Evolutionary conservation across 2,888 invertebrate species (phyloP).

Genomic region (Limnephilus lunatus): DNA sequence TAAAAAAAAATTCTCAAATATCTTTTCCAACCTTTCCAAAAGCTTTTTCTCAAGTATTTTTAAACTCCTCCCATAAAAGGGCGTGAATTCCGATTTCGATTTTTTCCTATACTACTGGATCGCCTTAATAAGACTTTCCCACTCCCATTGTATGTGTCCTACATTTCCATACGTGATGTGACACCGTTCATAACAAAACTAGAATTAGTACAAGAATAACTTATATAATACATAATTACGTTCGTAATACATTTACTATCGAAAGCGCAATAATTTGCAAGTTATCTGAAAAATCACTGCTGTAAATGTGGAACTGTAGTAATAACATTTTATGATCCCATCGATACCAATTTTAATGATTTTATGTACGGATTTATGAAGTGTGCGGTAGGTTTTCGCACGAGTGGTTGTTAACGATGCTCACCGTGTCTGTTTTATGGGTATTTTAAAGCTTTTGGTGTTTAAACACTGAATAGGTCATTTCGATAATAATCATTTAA

Average conservation of each 20-base stretch:
- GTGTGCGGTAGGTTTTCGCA: constrained; percentile 9
- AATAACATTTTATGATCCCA: constrained; percentile 12
- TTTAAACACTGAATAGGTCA: background rate
- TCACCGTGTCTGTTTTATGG: constrained; percentile 41
- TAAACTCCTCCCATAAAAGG: no score
- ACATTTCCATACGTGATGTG: background rate
- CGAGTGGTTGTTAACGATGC: constrained; percentile 31
- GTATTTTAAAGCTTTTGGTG: constrained; percentile 35
- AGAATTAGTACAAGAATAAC: background rate
- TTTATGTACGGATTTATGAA: constrained; percentile 3
- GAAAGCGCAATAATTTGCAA: background rate
- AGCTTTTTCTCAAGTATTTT: no score
- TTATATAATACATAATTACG: background rate
- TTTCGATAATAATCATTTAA: background rate
- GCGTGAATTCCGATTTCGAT: no score
- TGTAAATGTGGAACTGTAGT: background rate
- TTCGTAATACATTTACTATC: background rate
- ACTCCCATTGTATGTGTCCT: background rate
- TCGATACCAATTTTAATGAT: constrained; percentile 41
- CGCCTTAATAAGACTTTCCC: background rate
- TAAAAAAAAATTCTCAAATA: no score
- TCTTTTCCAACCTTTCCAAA: no score
- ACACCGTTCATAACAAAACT: background rate
- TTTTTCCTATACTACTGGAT: no score
- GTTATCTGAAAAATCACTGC: background rate